Base-by-base conservation (phyloP, 2,113 vertebrate species). In the Bubalus kerabau region DNA sequence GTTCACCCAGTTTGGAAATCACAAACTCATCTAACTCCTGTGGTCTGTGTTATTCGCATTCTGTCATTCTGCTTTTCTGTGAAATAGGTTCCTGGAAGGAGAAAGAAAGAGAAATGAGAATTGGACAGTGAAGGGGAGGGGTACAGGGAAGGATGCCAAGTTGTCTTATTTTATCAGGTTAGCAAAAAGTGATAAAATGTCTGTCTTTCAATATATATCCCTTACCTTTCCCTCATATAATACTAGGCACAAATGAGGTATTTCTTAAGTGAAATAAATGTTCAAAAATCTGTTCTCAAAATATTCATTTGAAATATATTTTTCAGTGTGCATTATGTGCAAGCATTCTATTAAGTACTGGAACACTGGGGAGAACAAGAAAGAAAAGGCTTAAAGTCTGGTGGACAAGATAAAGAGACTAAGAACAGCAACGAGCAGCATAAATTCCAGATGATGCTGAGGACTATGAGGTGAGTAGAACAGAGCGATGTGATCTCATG, bases 61-160 rank as follows among this genome's bases (percentile, higher is more conserved):
- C 30, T 30, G 4, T 6, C 19, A 13, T 8, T 40, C 4, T 59
- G 5, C 48, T n/a, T 74, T 71, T 54, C n/a, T 21, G 4, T n/a
- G 46, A 76, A 21, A 15, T 86, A 92, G 17, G 12, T 14, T 15
- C 62, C 60, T 32, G 3, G 62, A 11, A 62, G 1, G 54, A 54
- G 32, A 52, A 6, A 36, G 50, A 59, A 19, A 40, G 9, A 52
- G 2, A 85, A n/a, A 32, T 21, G 23, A 28, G 50, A 36, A 36
- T 26, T 7, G n/a, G 46, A 19, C 10, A 19, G 28, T 0, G 52
- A n/a, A 2, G 3, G 40, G 2, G 2, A 8, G 14, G 1, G 6
- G 0, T 6, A 1, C 7, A 0, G 9, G 32, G 3, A 40, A 52
- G 48, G 46, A 60, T 23, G 6, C 62, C 13, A 15, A 88, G 30